Conservation (phyloP, 2,113 vertebrate genomes). For the Archocentrus centrarchus region DNA sequence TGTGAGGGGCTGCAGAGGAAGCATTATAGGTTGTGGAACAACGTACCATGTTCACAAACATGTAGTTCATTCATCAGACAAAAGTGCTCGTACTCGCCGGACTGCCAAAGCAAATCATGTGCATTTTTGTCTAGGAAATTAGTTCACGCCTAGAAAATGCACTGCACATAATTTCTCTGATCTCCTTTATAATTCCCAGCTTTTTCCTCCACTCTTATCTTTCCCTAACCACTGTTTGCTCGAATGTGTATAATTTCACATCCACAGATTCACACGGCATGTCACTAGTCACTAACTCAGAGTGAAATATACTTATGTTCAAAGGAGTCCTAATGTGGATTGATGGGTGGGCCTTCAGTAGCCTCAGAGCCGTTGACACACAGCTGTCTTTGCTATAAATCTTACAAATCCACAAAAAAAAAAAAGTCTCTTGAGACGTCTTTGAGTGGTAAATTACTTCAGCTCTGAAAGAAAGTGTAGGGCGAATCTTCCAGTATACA, state of each 20-base stretch:
- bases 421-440: slow-evolving; percentile 53
- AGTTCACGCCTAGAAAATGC: slow-evolving; percentile 68
- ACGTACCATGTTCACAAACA: slow-evolving; percentile 34
- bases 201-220: slow-evolving; percentile 70
- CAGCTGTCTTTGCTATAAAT: slow-evolving; percentile 84
- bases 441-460: slow-evolving; percentile 73
- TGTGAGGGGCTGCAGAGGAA: slow-evolving; percentile 11
- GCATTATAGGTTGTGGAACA: slow-evolving; percentile 1
- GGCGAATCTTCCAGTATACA: slow-evolving; percentile 36
- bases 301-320: slow-evolving; percentile 83
- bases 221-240: slow-evolving; percentile 74
- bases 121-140: slow-evolving; percentile 71
- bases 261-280: slow-evolving; percentile 79
- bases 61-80: slow-evolving; percentile 22
- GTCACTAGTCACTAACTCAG: slow-evolving; percentile 80
- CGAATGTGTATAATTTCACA: slow-evolving; percentile 80
- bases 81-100: slow-evolving; percentile 4
- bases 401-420: slow-evolving; percentile 76
- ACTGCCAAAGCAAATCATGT: slow-evolving; percentile 40
- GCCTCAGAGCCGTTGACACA: slow-evolving; percentile 80
- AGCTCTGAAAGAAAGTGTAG: slow-evolving; percentile 55
- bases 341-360: slow-evolving; percentile 76
- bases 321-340: slow-evolving; percentile 83
- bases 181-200: slow-evolving; percentile 70
- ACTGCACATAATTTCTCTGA: slow-evolving; percentile 65